Evolutionary conservation across 2,888 invertebrate species (phyloP).

Genomic region (Lithophane semibrunnea): DNA sequence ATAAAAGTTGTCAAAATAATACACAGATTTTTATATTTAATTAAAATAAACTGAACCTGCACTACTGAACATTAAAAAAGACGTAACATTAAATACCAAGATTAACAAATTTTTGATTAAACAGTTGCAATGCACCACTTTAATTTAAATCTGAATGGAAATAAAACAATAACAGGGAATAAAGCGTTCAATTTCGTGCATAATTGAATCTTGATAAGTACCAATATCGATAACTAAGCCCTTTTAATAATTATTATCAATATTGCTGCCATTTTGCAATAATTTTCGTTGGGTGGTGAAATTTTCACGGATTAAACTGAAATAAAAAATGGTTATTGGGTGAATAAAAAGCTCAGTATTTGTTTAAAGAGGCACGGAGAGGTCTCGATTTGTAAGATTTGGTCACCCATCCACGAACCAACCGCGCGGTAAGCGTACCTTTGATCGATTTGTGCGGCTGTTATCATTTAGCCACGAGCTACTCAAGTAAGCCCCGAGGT

Average conservation of each 20-base stretch:
- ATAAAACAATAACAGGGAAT: conserved; percentile 29
- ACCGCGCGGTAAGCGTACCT: too few species aligned
- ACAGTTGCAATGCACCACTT: background rate
- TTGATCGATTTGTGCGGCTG: too few species aligned
- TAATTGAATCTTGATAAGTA: conserved; percentile 28
- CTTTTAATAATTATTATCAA: conserved; percentile 14
- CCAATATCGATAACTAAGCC: conserved; percentile 17
- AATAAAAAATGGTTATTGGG: background rate
- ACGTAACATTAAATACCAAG: background rate
- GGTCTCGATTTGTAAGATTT: too few species aligned
- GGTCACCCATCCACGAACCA: too few species aligned
- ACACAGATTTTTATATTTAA: background rate
- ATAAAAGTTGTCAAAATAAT: background rate
- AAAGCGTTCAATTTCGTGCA: conserved; percentile 23
- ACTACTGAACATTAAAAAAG: too few species aligned
- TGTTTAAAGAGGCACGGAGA: too few species aligned
- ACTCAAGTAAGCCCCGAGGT: too few species aligned
- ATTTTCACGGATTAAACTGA: background rate
- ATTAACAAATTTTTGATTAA: conserved; percentile 10
- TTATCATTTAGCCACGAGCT: too few species aligned
- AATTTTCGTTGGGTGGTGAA: background rate
- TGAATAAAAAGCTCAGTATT: background rate
- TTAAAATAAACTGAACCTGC: background rate
- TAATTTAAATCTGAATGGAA: conserved; percentile 34
- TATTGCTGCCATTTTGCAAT: background rate